Evolutionary conservation across 1,140 invertebrate species (phyloP).

Genomic region (Cotesia vestalis): DNA sequence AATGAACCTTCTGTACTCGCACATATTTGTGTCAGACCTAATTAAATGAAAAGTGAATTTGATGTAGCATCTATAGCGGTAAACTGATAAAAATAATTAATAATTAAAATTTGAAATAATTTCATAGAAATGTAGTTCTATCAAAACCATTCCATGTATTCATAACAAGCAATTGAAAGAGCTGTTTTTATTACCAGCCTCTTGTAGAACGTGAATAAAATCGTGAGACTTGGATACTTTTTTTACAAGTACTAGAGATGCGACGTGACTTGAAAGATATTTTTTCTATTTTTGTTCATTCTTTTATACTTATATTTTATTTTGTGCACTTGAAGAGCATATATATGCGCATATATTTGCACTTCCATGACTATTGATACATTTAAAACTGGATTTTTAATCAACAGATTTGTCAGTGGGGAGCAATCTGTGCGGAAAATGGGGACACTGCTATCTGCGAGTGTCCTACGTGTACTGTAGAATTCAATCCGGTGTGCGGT

Average conservation of each 20-base stretch:
- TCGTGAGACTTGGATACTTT: conserved; percentile 26
- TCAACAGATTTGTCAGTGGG: conserved; percentile 75
- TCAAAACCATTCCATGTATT: not conserved
- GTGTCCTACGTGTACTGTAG: conserved; percentile 85
- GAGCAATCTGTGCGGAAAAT: conserved; percentile 79
- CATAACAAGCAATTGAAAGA: conserved; percentile 7
- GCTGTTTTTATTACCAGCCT: conserved; percentile 8
- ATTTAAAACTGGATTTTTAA: conserved; percentile 36
- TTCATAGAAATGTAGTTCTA: conserved; percentile 1
- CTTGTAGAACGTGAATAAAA: conserved; percentile 27
- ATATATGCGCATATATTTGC: conserved; percentile 20
- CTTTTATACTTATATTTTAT: conserved; percentile 4
- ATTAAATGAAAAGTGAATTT: too few species aligned
- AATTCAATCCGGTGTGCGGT: conserved; percentile 89
- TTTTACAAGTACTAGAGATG: conserved; percentile 31
- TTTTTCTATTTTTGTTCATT: conserved; percentile 6
- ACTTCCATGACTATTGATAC: conserved; percentile 23
- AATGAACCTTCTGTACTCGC: too few species aligned
- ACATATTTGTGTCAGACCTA: too few species aligned
- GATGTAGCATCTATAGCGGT: too few species aligned
- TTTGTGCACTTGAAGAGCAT: conserved; percentile 5
- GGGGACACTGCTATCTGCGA: conserved; percentile 80
- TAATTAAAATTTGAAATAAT: conserved; percentile 5
- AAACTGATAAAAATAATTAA: not conserved
- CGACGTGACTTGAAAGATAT: conserved; percentile 33